A percentile compares a stretch with the other conserved stretches of the same genome.
These are phyloP conservation scores for Salticus scenicus DNA, from an alignment of 2,888 invertebrate species.

Conservation along the genomic window DNA sequence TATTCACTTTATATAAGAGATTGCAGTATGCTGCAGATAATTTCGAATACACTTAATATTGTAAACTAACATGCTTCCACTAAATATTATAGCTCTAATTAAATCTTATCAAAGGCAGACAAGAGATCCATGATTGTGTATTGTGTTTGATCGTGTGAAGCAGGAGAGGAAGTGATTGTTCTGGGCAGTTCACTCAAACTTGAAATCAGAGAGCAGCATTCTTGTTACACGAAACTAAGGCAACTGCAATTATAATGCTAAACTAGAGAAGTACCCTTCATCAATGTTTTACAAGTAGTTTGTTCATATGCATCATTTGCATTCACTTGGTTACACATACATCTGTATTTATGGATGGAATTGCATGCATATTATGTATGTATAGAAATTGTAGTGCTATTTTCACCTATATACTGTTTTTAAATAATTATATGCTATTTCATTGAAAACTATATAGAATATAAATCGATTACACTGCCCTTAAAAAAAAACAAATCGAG, in stretches of 20 bases:
- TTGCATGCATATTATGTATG: no score
- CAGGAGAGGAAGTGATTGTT: background rate
- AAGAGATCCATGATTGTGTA: background rate
- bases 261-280: background rate
- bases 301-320: no score
- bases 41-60: background rate
- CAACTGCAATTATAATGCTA: background rate
- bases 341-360: no score
- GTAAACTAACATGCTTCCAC: background rate
- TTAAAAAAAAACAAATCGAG: no score
- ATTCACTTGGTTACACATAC: no score
- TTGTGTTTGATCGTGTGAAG: background rate
- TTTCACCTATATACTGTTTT: no score
- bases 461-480: no score
- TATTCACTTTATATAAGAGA: background rate
- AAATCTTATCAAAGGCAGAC: background rate
- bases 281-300: no score
- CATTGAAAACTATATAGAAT: no score
- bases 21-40: background rate
- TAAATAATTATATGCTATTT: no score
- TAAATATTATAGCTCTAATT: background rate
- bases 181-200: background rate
- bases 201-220: constrained; percentile 12
- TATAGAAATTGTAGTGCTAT: no score
- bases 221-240: background rate